Evolutionary conservation across 2,888 invertebrate species (phyloP), one percentile per base, ranked within the genome.

Genomic region (Chirona hameri): DNA sequence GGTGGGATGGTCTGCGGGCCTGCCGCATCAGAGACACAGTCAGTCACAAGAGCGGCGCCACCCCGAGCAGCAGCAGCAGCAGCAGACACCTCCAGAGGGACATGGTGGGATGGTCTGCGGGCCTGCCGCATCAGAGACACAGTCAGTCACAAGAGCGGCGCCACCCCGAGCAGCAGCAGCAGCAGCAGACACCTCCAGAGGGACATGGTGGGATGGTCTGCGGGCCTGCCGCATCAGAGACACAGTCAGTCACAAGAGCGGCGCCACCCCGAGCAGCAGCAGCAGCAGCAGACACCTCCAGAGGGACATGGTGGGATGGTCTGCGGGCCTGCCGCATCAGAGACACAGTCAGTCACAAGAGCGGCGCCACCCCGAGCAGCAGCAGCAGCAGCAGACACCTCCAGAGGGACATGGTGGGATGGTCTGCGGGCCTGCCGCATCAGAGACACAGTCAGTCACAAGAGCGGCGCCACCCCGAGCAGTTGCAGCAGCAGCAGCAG

Each of bases 401-500:
- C 57, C 29, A 24, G 46, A 46, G 81, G 7, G 10, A 82, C 65
- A 76, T 79, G 82, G 82, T 65, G 69, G 31, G 82, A 14, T 81
- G n/a, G 65, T 31, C 65, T 82, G 55, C 83, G 83, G 27, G 31
- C 83, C 21, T 83, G 83, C 18, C 81, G 82, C 24, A 82, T 5
- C 39, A 39, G 39, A 39, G 39, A 39, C 39, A 39, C 39, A 39
- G 39, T 39, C 39, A 39, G 39, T 39, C 39, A 39, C 39, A 39
- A 65, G 69, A 9, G 69, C 57, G 27, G 69, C 69, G 46, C 9
- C n/a, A 27, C 39, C 29, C 39, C 69, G 46, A 65, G 39, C 46
- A 18, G 24, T n/a, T n/a, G n/a, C n/a, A n/a, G n/a, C 24, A 69
- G 48, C n/a, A 69, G 60, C n/a, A 60, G 81, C 60, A 39, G 21